These are phyloP conservation scores for Dolichoris vasculosae DNA, from an alignment of 1,140 invertebrate species.

Conservation along the genomic window DNA sequence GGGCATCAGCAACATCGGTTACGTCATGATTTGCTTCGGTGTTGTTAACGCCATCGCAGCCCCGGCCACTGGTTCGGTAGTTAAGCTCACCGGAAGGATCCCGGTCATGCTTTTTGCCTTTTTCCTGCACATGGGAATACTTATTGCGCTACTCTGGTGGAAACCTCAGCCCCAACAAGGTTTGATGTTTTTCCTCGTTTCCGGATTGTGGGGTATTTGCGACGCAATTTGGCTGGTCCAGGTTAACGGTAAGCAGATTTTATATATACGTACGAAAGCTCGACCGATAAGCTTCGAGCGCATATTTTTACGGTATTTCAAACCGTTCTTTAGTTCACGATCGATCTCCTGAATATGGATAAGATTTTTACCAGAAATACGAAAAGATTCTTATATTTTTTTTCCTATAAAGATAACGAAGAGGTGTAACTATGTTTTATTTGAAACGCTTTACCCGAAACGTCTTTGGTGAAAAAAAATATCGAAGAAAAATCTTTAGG, in stretches of 20 bases:
- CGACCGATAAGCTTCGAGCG: background rate
- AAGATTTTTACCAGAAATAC: background rate
- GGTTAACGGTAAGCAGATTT: conserved; percentile 84
- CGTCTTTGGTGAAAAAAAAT: background rate
- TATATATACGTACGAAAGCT: background rate
- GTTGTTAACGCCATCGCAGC: conserved; percentile 88
- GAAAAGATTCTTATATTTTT: background rate
- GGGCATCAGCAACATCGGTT: conserved; percentile 92
- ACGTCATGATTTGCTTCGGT: conserved; percentile 94
- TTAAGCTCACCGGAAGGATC: conserved; percentile 86
- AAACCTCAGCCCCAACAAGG: conserved; percentile 82
- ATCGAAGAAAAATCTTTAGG: background rate
- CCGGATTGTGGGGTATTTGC: conserved; percentile 91
- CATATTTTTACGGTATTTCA: conserved; percentile 18
- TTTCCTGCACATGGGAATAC: conserved; percentile 80
- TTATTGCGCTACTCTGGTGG: conserved; percentile 83
- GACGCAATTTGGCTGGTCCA: conserved; percentile 96
- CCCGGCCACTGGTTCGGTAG: conserved; percentile 84
- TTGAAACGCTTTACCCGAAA: background rate
- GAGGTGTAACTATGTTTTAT: background rate
- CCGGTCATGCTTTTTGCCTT: conserved; percentile 85
- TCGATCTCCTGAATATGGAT: conserved; percentile 18
- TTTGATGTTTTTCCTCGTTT: conserved; percentile 86
- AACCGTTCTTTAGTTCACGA: background rate
- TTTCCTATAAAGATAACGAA: background rate